Evolutionary conservation across 2,888 invertebrate species (phyloP).

Genomic region (Drosophila antonietae): DNA sequence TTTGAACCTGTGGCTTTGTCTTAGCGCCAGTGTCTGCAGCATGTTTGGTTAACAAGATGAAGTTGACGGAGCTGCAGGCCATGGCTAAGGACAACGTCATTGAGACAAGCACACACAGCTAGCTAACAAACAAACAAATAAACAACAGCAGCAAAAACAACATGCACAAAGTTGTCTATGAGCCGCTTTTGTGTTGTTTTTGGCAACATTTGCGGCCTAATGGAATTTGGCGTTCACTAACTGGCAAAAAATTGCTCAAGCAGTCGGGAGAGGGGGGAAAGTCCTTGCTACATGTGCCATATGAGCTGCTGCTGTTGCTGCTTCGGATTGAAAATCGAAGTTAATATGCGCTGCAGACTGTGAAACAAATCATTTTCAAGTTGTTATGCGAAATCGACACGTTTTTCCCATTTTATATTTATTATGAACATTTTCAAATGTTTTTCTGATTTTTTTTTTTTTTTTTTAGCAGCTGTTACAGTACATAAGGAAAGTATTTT

Average conservation of each 20-base stretch:
- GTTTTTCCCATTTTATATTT: slow-evolving; percentile 83
- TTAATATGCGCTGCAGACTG: slow-evolving; percentile 81
- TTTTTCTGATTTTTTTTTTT: slow-evolving; percentile 27
- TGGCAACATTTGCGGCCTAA: slow-evolving; percentile 74
- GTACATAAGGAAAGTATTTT: slow-evolving; percentile 17
- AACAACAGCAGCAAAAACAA: slow-evolving; percentile 30
- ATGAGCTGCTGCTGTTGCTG: slow-evolving; percentile 41
- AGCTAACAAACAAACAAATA: slow-evolving; percentile 41
- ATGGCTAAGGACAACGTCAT: slow-evolving; percentile 70
- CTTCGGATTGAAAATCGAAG: slow-evolving; percentile 74
- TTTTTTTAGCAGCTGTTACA: slow-evolving; percentile 65
- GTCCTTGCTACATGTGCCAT: slow-evolving; percentile 38
- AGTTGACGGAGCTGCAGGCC: slow-evolving; percentile 73
- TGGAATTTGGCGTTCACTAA: slow-evolving; percentile 68
- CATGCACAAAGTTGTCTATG: slow-evolving; percentile 47
- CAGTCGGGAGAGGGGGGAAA: slow-evolving; percentile 25
- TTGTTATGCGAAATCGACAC: slow-evolving; percentile 82
- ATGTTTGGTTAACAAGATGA: slow-evolving; percentile 82
- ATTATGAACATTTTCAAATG: slow-evolving; percentile 64
- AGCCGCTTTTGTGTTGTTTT: slow-evolving; percentile 38
- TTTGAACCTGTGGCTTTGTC: slow-evolving; percentile 74
- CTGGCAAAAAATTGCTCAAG: slow-evolving; percentile 64
- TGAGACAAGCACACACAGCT: slow-evolving; percentile 55
- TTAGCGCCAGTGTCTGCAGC: slow-evolving; percentile 64
- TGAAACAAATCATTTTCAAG: slow-evolving; percentile 82